Base-by-base conservation (phyloP, 1,140 invertebrate species). In the Heliconius himera region DNA sequence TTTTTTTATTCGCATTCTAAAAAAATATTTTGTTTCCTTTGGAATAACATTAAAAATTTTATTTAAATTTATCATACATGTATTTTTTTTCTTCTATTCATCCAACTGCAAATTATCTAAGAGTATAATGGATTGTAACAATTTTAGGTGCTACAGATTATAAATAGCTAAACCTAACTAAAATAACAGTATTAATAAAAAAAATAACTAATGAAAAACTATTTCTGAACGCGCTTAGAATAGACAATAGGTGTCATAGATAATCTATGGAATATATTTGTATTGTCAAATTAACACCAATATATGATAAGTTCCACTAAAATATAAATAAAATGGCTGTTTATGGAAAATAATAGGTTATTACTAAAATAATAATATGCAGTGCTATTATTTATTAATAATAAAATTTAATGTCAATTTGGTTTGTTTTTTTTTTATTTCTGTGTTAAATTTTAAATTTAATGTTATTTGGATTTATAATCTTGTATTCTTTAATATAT, bases 261-360 rank as follows among this genome's bases (percentile, higher is more conserved):
- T 66, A 60, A 60, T 76, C 74, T 46, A 41, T 76, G 56, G 74
- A 18, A 18, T 16, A 29, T 76, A 76, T 76, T 76, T 66, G 26
- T 66, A 66, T 26, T 66, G 60, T 66, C 60, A 66, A 66, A 66
- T 66, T 70, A 46, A 76, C 60, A 76, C 74, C 74, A 70, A 76
- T 70, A 49, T 66, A 29, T 22, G 11, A 66, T 66, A 66, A 66
- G 60, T 66, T 66, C 60, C 60, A 66, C 60, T 66, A 66, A 66
- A 66, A 29, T 66, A 66, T 66, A 66, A 51, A 66, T 33, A 71
- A 72, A 22, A 78, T 56, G 79, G 79, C 76, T 74, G 79, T 81
- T 73, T 81, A 77, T 60, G 75, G 75, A 77, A 80, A 70, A 51
- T 77, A 73, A 81, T 76, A 66, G 60, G 60, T 66, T 13, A 66